Base-by-base conservation (phyloP, 2,113 vertebrate species). In the Lipotes vexillifer region DNA sequence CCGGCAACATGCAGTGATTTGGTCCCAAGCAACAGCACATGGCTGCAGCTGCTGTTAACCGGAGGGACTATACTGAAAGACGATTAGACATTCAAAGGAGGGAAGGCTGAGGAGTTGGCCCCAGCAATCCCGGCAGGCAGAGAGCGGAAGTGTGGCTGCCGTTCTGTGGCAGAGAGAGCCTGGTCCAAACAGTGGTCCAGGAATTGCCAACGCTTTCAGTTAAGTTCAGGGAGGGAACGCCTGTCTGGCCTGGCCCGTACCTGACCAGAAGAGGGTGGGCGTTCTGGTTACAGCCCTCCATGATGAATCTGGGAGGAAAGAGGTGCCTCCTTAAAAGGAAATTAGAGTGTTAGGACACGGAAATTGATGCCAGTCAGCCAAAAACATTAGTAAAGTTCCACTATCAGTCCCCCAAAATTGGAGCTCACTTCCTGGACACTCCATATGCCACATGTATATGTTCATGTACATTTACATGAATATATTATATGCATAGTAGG, bases 121-220 rank as follows among this genome's bases (percentile, higher is more conserved):
- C 88, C 46, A 6, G 14, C 18, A 23, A 2, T 13, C 27, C 6
- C 0, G 14, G 2, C 29, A 21, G 11, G 15, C 6, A 14, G 38
- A 8, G 36, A 72, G 17, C 11, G 75, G 41, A 69, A 63, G 6
- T 1, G 1, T 5, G 46, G 52, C 29, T 52, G 55, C 31, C 23
- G 8, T 72, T 68, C 23, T 52, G 36, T 27, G 18, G 7, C 20
- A 29, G 25, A 41, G 44, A 82, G 7, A 66, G 33, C 46, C 55
- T 55, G 11, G 29, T 90, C 8, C 71, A 38, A 84, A 59, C 10
- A 38, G 29, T 20, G 29, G 41, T 44, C 7, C 21, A 25, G 5
- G 38, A 29, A 84, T 41, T 20, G 13, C 13, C 20, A 68, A 33
- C 15, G 13, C 21, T 71, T 72, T 69, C 4, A 23, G 31, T 41